A percentile compares a stretch with the other conserved stretches of the same genome.
These are phyloP conservation scores for Synchiropus splendidus DNA, from an alignment of 2,113 vertebrate genomes.

Conservation along the genomic window DNA sequence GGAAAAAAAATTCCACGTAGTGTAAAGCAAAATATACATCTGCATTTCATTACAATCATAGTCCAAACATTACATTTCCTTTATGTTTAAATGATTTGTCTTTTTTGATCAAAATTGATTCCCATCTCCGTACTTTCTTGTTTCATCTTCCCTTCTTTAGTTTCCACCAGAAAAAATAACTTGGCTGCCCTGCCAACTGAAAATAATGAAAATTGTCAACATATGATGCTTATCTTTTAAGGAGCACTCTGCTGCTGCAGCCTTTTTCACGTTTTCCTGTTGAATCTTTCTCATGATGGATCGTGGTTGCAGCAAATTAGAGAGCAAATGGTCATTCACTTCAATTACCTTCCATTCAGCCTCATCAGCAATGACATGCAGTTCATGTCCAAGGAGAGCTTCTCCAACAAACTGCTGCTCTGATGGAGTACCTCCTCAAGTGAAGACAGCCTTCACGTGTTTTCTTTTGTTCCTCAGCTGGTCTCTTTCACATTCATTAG, in stretches of 20 bases:
- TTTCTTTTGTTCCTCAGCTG: too few species aligned
- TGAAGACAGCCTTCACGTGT: too few species aligned
- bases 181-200: conserved; percentile 54
- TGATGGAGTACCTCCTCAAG: conserved; percentile 25
- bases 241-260: conserved; percentile 47
- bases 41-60: conserved; percentile 69
- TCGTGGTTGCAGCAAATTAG: conserved; percentile 65
- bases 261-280: conserved; percentile 53
- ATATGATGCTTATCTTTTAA: conserved; percentile 67
- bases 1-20: conserved; percentile 33
- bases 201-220: conserved; percentile 67
- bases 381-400: conserved; percentile 56
- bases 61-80: conserved; percentile 64
- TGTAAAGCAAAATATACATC: conserved; percentile 64
- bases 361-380: conserved; percentile 58
- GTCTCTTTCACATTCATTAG: too few species aligned
- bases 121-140: conserved; percentile 32
- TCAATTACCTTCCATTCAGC: conserved; percentile 53
- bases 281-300: conserved; percentile 50
- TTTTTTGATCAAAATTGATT: conserved; percentile 67
- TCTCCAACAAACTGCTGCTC: conserved; percentile 18
- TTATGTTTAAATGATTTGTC: conserved; percentile 71
- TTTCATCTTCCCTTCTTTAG: conserved; percentile 60
- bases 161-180: conserved; percentile 55
- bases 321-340: conserved; percentile 63